These are phyloP conservation scores for Drosophila lacertosa DNA, from an alignment of 1,140 invertebrate genomes.

Conservation along the genomic window DNA sequence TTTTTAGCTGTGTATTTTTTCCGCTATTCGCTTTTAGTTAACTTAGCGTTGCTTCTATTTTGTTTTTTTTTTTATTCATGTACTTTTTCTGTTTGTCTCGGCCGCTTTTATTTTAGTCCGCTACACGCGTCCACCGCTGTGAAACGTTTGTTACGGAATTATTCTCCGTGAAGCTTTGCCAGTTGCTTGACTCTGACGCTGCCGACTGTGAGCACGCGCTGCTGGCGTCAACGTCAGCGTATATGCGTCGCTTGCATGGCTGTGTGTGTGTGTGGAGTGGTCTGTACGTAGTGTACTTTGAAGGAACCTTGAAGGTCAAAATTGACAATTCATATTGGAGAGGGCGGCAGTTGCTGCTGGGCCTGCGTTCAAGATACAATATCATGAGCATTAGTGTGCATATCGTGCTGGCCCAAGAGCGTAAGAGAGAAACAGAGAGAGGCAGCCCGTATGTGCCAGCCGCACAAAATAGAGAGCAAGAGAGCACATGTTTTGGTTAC, in stretches of 20 bases:
- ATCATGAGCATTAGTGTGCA: slow-evolving; percentile 7
- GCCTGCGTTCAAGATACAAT: slow-evolving; percentile 47
- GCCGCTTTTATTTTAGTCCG: slow-evolving; percentile 68
- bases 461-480: slow-evolving; percentile 7
- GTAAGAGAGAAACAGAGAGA: slow-evolving; percentile 2
- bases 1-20: slow-evolving; percentile 33
- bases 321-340: slow-evolving; percentile 80
- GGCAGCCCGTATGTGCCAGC: neutral
- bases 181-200: slow-evolving; percentile 37
- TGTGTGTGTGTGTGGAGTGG: slow-evolving; percentile 13
- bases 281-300: slow-evolving; percentile 62
- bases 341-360: slow-evolving; percentile 41
- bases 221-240: slow-evolving; percentile 18
- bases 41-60: slow-evolving; percentile 41
- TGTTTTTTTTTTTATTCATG: slow-evolving; percentile 26
- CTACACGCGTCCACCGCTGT: slow-evolving; percentile 77
- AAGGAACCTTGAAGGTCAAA: slow-evolving; percentile 84
- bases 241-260: slow-evolving; percentile 22
- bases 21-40: slow-evolving; percentile 38
- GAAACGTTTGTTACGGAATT: slow-evolving; percentile 82
- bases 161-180: slow-evolving; percentile 56
- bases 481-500: slow-evolving; percentile 27
- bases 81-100: slow-evolving; percentile 28
- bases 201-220: slow-evolving; percentile 22
- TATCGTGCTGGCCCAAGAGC: neutral